Conservation (phyloP, 1,140 invertebrate species). For the Acyrthosiphon pisum region DNA sequence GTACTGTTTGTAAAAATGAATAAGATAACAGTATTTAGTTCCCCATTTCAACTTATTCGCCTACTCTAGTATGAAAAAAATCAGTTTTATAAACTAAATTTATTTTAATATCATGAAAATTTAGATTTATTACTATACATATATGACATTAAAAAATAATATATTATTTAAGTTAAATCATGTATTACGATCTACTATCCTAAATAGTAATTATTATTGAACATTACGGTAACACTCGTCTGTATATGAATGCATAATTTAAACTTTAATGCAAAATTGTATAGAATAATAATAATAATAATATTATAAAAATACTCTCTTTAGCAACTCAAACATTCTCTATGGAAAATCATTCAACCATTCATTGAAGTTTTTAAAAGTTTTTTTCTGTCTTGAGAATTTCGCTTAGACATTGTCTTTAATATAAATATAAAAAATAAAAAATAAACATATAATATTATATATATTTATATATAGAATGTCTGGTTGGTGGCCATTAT, state of each 20-base stretch:
- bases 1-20: not conserved
- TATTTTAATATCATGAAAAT: too few species aligned
- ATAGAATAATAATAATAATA: not conserved
- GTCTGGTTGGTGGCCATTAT: conserved; percentile 37
- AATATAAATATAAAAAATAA: conserved; percentile 41
- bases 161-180: too few species aligned
- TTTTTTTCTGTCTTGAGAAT: conserved; percentile 26
- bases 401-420: conserved; percentile 44
- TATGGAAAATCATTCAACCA: conserved; percentile 6
- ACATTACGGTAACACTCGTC: not conserved
- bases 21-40: not conserved
- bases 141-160: too few species aligned
- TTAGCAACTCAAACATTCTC: not conserved
- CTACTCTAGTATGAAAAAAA: too few species aligned
- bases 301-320: not conserved
- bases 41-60: not conserved
- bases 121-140: too few species aligned
- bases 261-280: not conserved
- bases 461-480: not conserved
- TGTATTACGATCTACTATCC: too few species aligned
- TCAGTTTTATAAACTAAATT: too few species aligned
- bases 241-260: not conserved
- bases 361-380: conserved; percentile 45
- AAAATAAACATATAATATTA: conserved; percentile 4
- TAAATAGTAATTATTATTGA: too few species aligned